A percentile compares a stretch with the other conserved stretches of the same genome.
Evolutionary conservation across 2,888 invertebrate species (phyloP).

Genomic region (Hoplodrina blanda): DNA sequence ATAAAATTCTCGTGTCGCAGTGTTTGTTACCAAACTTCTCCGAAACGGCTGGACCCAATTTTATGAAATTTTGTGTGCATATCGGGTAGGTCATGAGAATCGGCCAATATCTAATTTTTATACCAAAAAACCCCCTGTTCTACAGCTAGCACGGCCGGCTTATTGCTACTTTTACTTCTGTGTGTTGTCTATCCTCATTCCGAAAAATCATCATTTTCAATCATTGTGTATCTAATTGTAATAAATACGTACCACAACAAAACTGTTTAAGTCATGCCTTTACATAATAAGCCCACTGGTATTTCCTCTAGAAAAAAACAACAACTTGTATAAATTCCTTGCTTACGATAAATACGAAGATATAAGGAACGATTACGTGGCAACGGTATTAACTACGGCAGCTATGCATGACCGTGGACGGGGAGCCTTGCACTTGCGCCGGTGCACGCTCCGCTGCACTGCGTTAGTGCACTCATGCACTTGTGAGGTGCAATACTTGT

Average conservation of each 20-base stretch:
- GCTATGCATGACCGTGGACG: constrained; percentile 57
- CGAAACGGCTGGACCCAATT: too few relatives aligned
- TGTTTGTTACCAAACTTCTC: neutral
- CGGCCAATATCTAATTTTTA: too few relatives aligned
- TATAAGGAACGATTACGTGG: constrained; percentile 57
- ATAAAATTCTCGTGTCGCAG: too few relatives aligned
- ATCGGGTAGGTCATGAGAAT: too few relatives aligned
- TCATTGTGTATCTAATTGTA: neutral
- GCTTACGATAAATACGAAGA: constrained; percentile 52
- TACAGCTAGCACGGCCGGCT: too few relatives aligned
- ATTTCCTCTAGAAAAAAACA: constrained; percentile 35
- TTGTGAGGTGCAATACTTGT: constrained; percentile 18
- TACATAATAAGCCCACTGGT: constrained; percentile 19
- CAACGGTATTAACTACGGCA: constrained; percentile 42
- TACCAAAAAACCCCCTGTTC: too few relatives aligned
- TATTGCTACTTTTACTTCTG: too few relatives aligned
- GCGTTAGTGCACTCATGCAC: constrained; percentile 33
- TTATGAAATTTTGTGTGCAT: too few relatives aligned
- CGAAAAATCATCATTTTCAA: too few relatives aligned
- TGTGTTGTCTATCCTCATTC: too few relatives aligned
- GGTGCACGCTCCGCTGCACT: constrained; percentile 40
- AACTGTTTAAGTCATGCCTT: constrained; percentile 14
- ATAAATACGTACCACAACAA: constrained; percentile 6
- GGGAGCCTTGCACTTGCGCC: constrained; percentile 62
- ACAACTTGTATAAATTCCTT: constrained; percentile 40